These are phyloP conservation scores for Taurulus bubalis DNA, from an alignment of 2,113 vertebrate genomes.

Conservation along the genomic window DNA sequence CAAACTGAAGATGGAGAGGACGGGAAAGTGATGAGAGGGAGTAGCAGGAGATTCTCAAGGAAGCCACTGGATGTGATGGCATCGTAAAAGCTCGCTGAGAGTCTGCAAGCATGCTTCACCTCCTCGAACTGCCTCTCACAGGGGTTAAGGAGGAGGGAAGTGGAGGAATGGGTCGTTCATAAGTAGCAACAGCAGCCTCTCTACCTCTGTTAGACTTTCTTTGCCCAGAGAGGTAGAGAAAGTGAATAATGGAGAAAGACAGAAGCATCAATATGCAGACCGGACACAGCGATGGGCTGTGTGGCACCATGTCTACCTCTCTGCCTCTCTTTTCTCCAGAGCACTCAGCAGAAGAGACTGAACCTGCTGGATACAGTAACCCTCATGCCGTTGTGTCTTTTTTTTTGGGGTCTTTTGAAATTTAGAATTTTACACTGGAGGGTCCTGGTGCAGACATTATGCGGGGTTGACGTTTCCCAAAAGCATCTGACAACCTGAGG, in stretches of 20 bases:
- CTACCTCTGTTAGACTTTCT: constrained; percentile 58
- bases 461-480: constrained; percentile 55
- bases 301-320: constrained; percentile 66
- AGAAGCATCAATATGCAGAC: constrained; percentile 43
- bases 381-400: constrained; percentile 40
- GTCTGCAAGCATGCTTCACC: constrained; percentile 17
- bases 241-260: constrained; percentile 28
- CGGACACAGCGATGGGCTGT: constrained; percentile 50
- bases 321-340: constrained; percentile 60
- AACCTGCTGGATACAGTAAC: constrained; percentile 44
- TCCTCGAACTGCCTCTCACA: constrained; percentile 19
- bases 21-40: constrained; percentile 6
- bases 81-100: constrained; percentile 34
- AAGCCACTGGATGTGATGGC: constrained; percentile 59
- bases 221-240: constrained; percentile 47
- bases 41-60: constrained; percentile 42
- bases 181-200: constrained; percentile 57
- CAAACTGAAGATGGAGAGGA: constrained; percentile 24
- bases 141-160: constrained; percentile 34
- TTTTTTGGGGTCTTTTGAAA: constrained; percentile 50
- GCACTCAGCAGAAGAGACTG: constrained; percentile 55
- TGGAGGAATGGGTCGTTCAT: constrained; percentile 28
- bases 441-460: constrained; percentile 57
- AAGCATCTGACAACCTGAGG: constrained; percentile 33
- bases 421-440: constrained; percentile 82